phyloP scores from a whole-genome alignment of 2,888 invertebrate genomes.

The Lacanobia oleracea region DNA sequence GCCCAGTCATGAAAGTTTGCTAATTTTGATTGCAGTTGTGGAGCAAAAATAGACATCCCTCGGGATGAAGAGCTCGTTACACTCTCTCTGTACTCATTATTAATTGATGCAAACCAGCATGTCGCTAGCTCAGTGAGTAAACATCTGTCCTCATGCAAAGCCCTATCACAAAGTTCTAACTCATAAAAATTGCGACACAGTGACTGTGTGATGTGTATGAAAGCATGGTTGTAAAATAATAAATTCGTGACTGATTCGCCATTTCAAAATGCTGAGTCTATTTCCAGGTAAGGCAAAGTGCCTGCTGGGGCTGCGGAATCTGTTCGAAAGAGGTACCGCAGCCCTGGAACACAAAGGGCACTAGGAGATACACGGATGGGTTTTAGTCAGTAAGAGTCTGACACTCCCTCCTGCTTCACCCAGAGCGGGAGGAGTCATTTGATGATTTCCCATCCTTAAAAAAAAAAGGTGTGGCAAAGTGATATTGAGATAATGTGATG shows the following conservation, averaged over 20 bases:
- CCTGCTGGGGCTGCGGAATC: too few species aligned
- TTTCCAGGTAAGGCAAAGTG: not conserved
- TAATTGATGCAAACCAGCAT: not conserved
- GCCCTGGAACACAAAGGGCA: too few species aligned
- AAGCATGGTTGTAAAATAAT: not conserved
- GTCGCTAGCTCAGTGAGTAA: not conserved
- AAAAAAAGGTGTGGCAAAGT: too few species aligned
- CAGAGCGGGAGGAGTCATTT: too few species aligned
- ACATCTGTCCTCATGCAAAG: conserved; percentile 25
- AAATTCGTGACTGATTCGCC: too few species aligned
- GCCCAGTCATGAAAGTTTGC: too few species aligned
- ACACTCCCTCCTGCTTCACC: too few species aligned
- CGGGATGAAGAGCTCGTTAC: not conserved
- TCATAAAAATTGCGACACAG: not conserved
- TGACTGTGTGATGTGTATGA: not conserved
- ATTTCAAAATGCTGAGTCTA: not conserved
- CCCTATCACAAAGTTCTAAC: not conserved
- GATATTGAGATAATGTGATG: too few species aligned
- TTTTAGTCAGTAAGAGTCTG: too few species aligned
- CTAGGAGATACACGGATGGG: too few species aligned
- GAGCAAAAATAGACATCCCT: not conserved
- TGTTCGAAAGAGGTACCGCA: too few species aligned
- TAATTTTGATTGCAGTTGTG: not conserved
- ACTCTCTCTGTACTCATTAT: not conserved
- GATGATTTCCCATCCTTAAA: too few species aligned